Evolutionary conservation across 2,888 invertebrate genomes (phyloP), one percentile per base, ranked within the genome.

Genomic region (Cyaniris semiargus): DNA sequence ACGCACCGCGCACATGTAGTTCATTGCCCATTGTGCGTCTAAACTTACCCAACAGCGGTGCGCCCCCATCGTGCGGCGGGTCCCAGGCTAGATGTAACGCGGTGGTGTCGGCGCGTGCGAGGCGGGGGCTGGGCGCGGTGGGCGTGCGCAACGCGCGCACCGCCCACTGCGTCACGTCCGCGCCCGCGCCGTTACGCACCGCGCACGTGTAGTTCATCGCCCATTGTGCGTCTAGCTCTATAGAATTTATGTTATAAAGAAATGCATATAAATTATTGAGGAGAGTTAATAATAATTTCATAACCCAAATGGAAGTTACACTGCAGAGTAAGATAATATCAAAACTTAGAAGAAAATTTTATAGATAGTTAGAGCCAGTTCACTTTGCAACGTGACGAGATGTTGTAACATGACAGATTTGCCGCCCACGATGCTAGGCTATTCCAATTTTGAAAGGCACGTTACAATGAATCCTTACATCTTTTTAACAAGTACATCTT

Each of bases 101-200:
- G 82, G 93, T 92, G 60, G 91, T 82, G 31, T 83, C 85, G 48
- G 96, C 95, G 60, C 95, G 94, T 79, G 94, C 91, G 6, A 96
- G 94, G 81, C 96, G 95, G 82, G 96, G 93, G 81, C 92, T 90
- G 60, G 96, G 96, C 74, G 96, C 92, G 78, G 92, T 92, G 10
- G 97, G 97, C 34, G 96, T 95, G 15, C 80, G 82, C 78, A 86
- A 80, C 70, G 82, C 77, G 81, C 95, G 94, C 80, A 96, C 89
- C 70, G 95, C 95, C 87, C 96, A 96, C 79, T 95, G 95, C 81
- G 97, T 95, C 83, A 96, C 95, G 89, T 98, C 98, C 79, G 95
- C 95, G n/a, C 98, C 97, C 83, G 96, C 96, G 77, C 95, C 93
- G 91, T 97, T 97, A 85, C 96, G 96, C 76, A 96, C 96, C 75